Percentiles rank a stretch among this genome's conserved stretches.
Evolutionary conservation across 2,888 invertebrate genomes (phyloP).

Genomic region (Rutpela maculata): DNA sequence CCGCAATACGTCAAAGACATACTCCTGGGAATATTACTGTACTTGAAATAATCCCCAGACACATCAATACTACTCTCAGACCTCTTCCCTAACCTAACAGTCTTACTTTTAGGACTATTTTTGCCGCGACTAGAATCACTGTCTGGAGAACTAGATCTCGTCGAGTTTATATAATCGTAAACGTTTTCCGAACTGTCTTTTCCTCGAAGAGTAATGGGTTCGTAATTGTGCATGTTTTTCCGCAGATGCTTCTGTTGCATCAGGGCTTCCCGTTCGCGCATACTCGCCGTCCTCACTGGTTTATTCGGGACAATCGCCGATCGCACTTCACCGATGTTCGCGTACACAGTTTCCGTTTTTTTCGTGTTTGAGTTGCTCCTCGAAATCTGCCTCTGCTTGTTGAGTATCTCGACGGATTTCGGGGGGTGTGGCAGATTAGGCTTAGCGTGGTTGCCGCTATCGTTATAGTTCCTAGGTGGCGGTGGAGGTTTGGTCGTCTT

Average conservation of each 20-base stretch:
- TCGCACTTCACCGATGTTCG: conserved; percentile 89
- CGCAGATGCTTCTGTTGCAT: conserved; percentile 74
- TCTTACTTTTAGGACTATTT: conserved; percentile 69
- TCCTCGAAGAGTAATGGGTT: conserved; percentile 64
- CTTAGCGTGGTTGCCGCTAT: conserved; percentile 77
- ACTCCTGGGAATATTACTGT: conserved; percentile 78
- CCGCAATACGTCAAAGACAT: conserved; percentile 87
- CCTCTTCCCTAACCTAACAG: conserved; percentile 71
- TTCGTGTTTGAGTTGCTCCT: conserved; percentile 58
- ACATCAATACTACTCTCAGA: conserved; percentile 76
- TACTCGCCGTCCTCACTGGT: conserved; percentile 90
- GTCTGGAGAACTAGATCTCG: conserved; percentile 82
- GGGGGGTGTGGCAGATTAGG: conserved; percentile 84
- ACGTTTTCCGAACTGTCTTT: conserved; percentile 76
- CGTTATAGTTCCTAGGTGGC: conserved; percentile 79
- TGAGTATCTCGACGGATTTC: conserved; percentile 77
- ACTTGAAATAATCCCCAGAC: conserved; percentile 78
- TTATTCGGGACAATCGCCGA: conserved; percentile 86
- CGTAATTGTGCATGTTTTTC: conserved; percentile 65
- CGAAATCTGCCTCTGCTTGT: conserved; percentile 74
- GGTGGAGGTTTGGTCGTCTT: conserved; percentile 80
- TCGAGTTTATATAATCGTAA: conserved; percentile 81
- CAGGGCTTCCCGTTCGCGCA: conserved; percentile 87
- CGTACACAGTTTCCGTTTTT: conserved; percentile 81
- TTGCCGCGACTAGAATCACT: conserved; percentile 79